Evolutionary conservation across 2,797 vertebrate genomes (phyloP).

Genomic region (Eulemur mongoz): DNA sequence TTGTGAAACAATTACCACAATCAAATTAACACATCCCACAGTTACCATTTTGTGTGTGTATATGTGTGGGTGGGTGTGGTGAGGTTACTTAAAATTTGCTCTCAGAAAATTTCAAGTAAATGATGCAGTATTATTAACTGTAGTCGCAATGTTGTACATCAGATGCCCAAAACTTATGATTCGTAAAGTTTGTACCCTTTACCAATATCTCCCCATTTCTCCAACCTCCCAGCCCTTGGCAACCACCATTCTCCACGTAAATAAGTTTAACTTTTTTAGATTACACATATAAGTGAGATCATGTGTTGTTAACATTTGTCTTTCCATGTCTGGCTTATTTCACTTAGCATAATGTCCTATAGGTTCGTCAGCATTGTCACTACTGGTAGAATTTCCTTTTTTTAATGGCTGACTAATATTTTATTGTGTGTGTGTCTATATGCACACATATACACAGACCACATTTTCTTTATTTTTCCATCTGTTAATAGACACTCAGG

Average conservation of each 20-base stretch:
- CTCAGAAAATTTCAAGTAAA: not conserved
- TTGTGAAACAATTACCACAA: not conserved
- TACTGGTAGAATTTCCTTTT: not conserved
- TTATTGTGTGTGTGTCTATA: not conserved
- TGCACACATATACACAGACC: not conserved
- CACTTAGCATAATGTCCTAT: not conserved
- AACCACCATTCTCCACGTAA: not conserved
- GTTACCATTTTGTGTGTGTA: not conserved
- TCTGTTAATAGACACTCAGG: too few relatives aligned
- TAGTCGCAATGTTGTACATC: not conserved
- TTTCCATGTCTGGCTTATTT: not conserved
- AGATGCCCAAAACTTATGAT: not conserved
- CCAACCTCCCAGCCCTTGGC: not conserved
- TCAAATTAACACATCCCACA: not conserved
- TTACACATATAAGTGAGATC: not conserved
- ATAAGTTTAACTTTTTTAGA: not conserved
- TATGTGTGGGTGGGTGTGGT: not conserved
- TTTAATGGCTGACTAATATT: not conserved
- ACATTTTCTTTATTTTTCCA: not conserved
- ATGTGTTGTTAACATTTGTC: not conserved
- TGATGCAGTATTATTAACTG: not conserved
- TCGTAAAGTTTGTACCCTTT: not conserved
- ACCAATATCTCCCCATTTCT: not conserved
- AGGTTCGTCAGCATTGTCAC: too few relatives aligned
- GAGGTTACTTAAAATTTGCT: not conserved